Evolutionary conservation across 1,140 invertebrate species (phyloP).

Genomic region (Leptinotarsa defecta): DNA sequence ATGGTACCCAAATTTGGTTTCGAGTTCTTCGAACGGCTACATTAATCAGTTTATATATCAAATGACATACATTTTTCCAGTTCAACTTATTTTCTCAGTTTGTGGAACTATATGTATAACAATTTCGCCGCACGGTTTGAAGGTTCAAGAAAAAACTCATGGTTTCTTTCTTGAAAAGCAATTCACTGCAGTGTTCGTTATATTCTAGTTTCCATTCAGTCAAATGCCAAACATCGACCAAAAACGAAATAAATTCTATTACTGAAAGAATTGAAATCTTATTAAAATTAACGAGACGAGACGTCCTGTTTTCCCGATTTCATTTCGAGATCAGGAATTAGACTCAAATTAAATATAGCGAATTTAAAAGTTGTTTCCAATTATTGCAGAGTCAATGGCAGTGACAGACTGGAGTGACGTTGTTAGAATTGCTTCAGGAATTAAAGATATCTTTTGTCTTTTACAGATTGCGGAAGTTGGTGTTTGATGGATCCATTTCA

Average conservation of each 20-base stretch:
- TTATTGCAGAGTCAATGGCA: conserved; percentile 34
- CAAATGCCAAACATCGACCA: not conserved
- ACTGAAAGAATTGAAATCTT: conserved; percentile 17
- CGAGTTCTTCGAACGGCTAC: no score
- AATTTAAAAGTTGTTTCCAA: conserved; percentile 36
- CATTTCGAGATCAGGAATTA: conserved; percentile 18
- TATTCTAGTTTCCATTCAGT: not conserved
- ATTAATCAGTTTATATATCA: no score
- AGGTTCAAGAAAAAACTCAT: no score
- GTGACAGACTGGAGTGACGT: conserved; percentile 26
- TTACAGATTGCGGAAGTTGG: conserved; percentile 6
- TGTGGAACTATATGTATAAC: no score
- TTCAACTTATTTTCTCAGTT: no score
- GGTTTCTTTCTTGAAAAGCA: not conserved
- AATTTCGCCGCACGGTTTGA: no score
- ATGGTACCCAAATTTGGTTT: no score
- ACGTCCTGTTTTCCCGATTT: conserved; percentile 20
- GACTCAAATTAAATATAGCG: conserved; percentile 28
- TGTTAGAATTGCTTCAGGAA: conserved; percentile 19
- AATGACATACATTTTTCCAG: no score
- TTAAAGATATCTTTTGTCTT: conserved; percentile 22
- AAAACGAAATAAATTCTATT: not conserved
- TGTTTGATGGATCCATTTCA: not conserved
- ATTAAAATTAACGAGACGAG: conserved; percentile 25
- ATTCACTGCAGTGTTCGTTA: not conserved